These are phyloP conservation scores for Kryphioiulus occultus DNA, from an alignment of 2,888 invertebrate genomes.

Conservation along the genomic window DNA sequence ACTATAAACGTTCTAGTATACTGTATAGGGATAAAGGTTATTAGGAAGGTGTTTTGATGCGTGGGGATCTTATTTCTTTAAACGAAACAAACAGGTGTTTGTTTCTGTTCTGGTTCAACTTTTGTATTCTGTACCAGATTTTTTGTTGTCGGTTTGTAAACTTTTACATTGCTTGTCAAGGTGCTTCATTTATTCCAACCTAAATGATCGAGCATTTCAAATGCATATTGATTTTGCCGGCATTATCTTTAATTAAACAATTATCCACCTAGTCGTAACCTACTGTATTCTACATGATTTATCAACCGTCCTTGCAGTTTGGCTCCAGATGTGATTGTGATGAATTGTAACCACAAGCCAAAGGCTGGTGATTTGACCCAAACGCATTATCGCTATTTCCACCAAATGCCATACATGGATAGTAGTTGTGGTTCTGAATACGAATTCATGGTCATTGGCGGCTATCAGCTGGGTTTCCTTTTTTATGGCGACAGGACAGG, in stretches of 20 bases:
- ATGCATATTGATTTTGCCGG: too few relatives aligned
- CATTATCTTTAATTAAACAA: too few relatives aligned
- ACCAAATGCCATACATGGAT: not conserved
- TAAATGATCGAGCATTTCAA: too few relatives aligned
- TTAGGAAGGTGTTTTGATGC: too few relatives aligned
- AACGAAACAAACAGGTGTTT: not conserved
- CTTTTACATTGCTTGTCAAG: not conserved
- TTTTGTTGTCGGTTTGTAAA: not conserved
- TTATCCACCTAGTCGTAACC: too few relatives aligned
- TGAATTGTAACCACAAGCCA: not conserved
- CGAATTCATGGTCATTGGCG: not conserved
- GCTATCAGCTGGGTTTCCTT: not conserved
- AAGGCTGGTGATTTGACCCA: not conserved
- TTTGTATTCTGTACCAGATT: not conserved
- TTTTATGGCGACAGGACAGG: not conserved
- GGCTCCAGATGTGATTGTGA: too few relatives aligned
- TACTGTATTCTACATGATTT: too few relatives aligned
- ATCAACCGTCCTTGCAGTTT: too few relatives aligned
- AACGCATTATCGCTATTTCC: not conserved
- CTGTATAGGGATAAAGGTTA: too few relatives aligned
- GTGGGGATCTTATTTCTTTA: not conserved
- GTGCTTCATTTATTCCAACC: not conserved
- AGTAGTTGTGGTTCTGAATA: not conserved
- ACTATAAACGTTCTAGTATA: too few relatives aligned
- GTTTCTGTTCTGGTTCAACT: not conserved